phyloP scores from a whole-genome alignment of 2,888 invertebrate species.

The Hanleya hanleyi region DNA sequence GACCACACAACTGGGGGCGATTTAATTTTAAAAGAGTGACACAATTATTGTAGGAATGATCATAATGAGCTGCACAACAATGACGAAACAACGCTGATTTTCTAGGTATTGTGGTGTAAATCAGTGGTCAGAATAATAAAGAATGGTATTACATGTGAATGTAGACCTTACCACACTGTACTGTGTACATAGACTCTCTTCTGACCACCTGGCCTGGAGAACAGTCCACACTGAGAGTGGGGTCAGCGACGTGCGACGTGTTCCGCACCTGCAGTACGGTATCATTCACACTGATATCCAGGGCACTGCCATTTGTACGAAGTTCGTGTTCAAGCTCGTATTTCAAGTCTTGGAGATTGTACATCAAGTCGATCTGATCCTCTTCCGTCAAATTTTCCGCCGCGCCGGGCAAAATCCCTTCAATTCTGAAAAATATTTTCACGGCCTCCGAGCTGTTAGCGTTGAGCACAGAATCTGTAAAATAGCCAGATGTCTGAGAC shows the following conservation, averaged over 20 bases:
- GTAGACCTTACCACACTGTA: constrained; percentile 1
- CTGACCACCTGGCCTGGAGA: not conserved
- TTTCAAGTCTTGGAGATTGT: not conserved
- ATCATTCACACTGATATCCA: not conserved
- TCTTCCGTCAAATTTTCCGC: not conserved
- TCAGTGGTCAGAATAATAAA: no score
- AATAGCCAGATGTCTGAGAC: no score
- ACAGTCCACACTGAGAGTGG: not conserved
- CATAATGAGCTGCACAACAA: no score
- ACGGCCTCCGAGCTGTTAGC: not conserved
- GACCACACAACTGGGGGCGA: no score
- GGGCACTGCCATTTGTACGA: not conserved
- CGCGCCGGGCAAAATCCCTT: not conserved
- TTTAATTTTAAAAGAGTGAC: no score
- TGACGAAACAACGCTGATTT: no score
- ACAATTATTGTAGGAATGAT: no score
- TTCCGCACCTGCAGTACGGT: not conserved
- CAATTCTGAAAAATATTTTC: not conserved
- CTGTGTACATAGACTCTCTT: not conserved
- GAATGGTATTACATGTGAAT: no score
- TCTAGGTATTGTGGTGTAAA: no score
- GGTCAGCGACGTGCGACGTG: not conserved
- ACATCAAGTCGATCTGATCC: not conserved
- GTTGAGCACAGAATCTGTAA: no score
- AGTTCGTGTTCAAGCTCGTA: not conserved